Base-by-base conservation (phyloP, 2,888 invertebrate species). In the Anthophora plumipes region DNA sequence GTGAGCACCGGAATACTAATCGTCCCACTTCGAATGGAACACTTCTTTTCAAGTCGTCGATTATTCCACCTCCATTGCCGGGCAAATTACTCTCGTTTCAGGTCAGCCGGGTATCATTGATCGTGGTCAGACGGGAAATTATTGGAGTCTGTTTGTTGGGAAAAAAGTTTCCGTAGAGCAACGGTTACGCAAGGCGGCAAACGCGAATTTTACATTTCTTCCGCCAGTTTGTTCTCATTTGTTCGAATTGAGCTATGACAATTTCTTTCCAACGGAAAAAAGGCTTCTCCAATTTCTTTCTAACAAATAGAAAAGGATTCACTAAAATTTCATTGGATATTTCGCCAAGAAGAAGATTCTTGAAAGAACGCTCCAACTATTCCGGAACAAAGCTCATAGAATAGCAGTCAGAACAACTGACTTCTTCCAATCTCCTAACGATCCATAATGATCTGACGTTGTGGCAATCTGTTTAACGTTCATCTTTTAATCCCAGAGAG, bases 1-100 rank as follows among this genome's bases (percentile, higher is more conserved):
- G 43, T 75, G 63, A 80, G 71, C 75, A 43, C 50, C 64, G 64
- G 88, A 87, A 88, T 88, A 88, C 83, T 79, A 87, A 88, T 85
- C 81, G 63, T 22, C 31, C 43, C 57, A 59, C n/a, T 14, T n/a
- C 63, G 60, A 79, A 84, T 80, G 78, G 73, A 80, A 75, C 80
- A 77, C 55, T 68, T 60, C 75, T 82, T n/a, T 78, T 72, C 31
- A 6, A 1, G 22, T n/a, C 41, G 31, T 41, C n/a, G 12, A 66
- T 72, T 52, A 31, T n/a, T 60, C 2, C 52, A 70, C 22, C 46
- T 31, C 7, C 52, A 22, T 12, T n/a, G 17, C 14, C n/a, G 17
- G 3, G 20, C n/a, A 50, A 59, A 25, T 69, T 69, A 48, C 4
- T 2, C 4, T n/a, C 37, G 43, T 48, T 39, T 25, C n/a, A 3